Conservation (phyloP, 2,888 invertebrate genomes). For the Callimorpha dominula region DNA sequence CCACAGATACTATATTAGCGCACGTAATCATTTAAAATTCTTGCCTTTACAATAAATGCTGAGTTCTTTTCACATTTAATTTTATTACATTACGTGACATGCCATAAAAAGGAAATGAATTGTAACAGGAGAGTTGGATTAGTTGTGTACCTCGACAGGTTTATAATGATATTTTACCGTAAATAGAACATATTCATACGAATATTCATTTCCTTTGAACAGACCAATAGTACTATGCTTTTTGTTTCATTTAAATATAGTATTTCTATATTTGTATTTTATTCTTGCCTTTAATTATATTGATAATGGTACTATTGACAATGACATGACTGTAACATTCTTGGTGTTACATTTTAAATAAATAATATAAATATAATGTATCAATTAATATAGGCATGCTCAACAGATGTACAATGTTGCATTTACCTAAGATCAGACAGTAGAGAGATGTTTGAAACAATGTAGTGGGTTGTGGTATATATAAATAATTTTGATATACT, state of each 20-base stretch:
- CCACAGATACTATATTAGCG: conserved; percentile 51
- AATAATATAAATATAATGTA: conserved; percentile 20
- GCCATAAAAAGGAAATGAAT: conserved; percentile 34
- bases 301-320: conserved; percentile 39
- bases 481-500: conserved; percentile 21
- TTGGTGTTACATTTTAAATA: conserved; percentile 37
- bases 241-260: neutral
- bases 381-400: conserved; percentile 46
- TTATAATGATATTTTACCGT: neutral
- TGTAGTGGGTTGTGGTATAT: conserved; percentile 26
- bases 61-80: conserved; percentile 47
- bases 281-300: neutral
- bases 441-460: conserved; percentile 26
- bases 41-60: conserved; percentile 40
- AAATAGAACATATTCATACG: neutral
- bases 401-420: conserved; percentile 30
- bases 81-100: conserved; percentile 32
- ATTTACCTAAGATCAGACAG: conserved; percentile 29
- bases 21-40: conserved; percentile 44
- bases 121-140: neutral
- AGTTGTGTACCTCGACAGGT: neutral
- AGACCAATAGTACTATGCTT: conserved; percentile 44
- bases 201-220: conserved; percentile 37
- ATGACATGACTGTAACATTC: conserved; percentile 22
- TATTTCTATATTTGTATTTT: too few relatives aligned